Evolutionary conservation across 1,140 invertebrate genomes (phyloP), one percentile per base, ranked within the genome.

Genomic region (Pseudoatta argentina): DNA sequence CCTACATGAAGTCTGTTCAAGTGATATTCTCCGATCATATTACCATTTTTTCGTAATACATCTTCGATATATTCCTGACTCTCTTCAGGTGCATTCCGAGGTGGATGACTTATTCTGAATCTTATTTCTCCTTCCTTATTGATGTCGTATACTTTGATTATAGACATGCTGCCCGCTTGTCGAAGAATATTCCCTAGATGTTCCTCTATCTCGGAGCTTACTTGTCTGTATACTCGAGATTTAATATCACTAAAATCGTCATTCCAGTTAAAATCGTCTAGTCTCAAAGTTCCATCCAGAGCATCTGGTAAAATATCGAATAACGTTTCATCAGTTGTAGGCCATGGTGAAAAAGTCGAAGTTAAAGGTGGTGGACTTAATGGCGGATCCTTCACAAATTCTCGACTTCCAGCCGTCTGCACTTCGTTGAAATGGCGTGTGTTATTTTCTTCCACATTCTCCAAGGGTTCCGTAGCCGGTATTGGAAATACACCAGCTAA

Each of bases 181-280:
- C 78, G 87, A 77, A 95, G 87, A 86, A 93, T 93, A 8, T 95
- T 94, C 88, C 94, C 96, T 76, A 97, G 93, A 91, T 96, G 95
- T 12, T 96, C 92, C 91, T 97, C 96, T 73, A 97, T 90, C 7
- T 95, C 94, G 53, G 87, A 81, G 3, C 96, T 95, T 48, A 97
- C 94, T 85, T 96, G 94, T 92, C 96, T 95, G 90, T 96, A 97
- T 88, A 96, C 96, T 64, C 95, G 92, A 44, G 97, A 97, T 51
- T 96, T 96, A 14, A 94, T 94, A 91, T 97, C 95, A 53, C 94
- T 91, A 16, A 97, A 94, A 14, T 95, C 96, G 4, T 96, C 92
- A 24, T 95, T 94, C 93, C 96, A 97, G 61, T 96, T 94, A 77
- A 97, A 95, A 91, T 97, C 96, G 82, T 97, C 96, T 21, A 98